Evolutionary conservation across 2,113 vertebrate species (phyloP).

Genomic region (Notarius lentiginosus): DNA sequence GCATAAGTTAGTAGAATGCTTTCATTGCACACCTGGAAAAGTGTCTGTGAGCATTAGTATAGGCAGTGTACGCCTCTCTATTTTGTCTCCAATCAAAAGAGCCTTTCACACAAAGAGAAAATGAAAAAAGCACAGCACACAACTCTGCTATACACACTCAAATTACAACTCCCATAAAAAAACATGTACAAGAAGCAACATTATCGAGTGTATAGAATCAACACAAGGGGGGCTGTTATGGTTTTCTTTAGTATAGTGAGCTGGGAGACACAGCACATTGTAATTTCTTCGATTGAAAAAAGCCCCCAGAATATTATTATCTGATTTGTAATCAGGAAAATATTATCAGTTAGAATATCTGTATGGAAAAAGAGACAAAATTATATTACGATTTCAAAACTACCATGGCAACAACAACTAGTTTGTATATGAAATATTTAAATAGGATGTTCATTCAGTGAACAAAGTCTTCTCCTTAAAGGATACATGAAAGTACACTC

Average conservation of each 20-base stretch:
- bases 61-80: not conserved
- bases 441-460: slow-evolving; percentile 12
- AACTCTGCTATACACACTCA: not conserved
- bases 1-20: slow-evolving; percentile 54
- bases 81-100: slow-evolving; percentile 1
- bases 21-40: slow-evolving; percentile 54
- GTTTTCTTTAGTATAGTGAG: not conserved
- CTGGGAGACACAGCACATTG: not conserved
- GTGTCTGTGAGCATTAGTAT: slow-evolving; percentile 1
- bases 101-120: not conserved
- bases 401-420: slow-evolving; percentile 31
- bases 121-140: not conserved
- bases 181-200: not conserved
- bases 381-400: not conserved
- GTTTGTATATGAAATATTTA: not conserved
- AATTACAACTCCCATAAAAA: not conserved
- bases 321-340: not conserved
- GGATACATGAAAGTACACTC: slow-evolving; percentile 3
- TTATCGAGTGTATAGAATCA: not conserved
- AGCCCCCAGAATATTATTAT: not conserved
- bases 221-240: not conserved
- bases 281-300: not conserved
- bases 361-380: not conserved
- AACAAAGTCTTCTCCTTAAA: not conserved
- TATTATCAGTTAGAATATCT: not conserved